Percentiles rank a stretch among this genome's conserved stretches.
Evolutionary conservation across 2,113 vertebrate species (phyloP).

Genomic region (Aramus guarauna): DNA sequence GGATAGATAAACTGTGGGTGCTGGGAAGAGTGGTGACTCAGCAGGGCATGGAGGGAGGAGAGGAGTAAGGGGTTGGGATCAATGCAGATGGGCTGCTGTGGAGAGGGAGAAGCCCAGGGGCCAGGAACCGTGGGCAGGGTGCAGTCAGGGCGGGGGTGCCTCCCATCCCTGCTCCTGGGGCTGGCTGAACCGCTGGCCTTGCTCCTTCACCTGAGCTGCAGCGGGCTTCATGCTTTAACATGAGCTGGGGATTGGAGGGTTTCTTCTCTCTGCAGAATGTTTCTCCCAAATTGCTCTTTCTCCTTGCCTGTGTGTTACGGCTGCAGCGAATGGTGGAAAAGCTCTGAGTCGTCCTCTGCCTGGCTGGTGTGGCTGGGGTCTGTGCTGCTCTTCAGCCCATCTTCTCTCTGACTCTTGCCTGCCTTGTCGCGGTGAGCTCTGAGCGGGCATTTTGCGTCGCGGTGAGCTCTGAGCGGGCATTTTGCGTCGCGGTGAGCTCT

Average conservation of each 20-base stretch:
- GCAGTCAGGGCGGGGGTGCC: background rate
- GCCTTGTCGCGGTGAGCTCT: accelerated
- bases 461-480: too few relatives aligned
- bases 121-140: background rate
- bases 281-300: background rate
- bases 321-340: background rate
- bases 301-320: accelerated
- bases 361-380: background rate
- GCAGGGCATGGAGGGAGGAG: background rate
- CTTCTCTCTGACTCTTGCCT: background rate
- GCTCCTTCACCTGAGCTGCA: background rate
- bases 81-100: background rate
- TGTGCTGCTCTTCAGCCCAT: background rate
- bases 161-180: background rate
- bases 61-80: background rate
- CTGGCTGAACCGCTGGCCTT: background rate
- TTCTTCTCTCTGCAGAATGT: background rate
- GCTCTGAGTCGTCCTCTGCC: background rate
- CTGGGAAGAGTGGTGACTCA: background rate
- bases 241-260: background rate
- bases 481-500: accelerated
- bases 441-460: accelerated
- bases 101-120: background rate
- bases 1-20: background rate
- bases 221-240: background rate